Conservation (phyloP, 2,797 vertebrate species). For the Lates japonicus region DNA sequence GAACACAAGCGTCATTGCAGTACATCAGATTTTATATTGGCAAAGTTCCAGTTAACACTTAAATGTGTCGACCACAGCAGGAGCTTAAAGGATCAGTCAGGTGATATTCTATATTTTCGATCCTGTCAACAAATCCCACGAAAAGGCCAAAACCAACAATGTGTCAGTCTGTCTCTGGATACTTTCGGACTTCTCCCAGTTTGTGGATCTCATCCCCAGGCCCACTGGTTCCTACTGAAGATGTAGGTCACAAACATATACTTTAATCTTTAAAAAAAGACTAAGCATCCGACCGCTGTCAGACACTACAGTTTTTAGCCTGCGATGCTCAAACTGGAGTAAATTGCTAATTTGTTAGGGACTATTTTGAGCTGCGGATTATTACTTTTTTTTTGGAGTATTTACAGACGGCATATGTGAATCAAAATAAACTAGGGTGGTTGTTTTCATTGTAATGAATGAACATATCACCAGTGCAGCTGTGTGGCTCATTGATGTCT, state of each 20-base stretch:
- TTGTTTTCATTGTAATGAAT: conserved; percentile 4
- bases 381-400: not conserved
- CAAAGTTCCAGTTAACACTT: conserved; percentile 43
- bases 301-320: not conserved
- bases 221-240: not conserved
- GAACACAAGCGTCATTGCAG: conserved; percentile 52
- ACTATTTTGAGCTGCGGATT: not conserved
- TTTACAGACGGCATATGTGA: conserved; percentile 11
- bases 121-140: conserved; percentile 13
- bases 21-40: conserved; percentile 33
- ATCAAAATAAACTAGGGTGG: not conserved
- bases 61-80: conserved; percentile 31
- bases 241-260: conserved; percentile 4
- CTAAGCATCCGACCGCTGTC: not conserved
- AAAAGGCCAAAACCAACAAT: not conserved
- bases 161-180: not conserved
- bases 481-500: not conserved
- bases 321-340: not conserved
- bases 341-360: not conserved
- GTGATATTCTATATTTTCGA: conserved; percentile 31
- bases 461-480: conserved; percentile 6
- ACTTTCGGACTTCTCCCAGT: not conserved
- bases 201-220: not conserved
- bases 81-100: conserved; percentile 41
- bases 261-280: not conserved